Conservation (phyloP, 2,113 vertebrate genomes). For the Pandion haliaetus region DNA sequence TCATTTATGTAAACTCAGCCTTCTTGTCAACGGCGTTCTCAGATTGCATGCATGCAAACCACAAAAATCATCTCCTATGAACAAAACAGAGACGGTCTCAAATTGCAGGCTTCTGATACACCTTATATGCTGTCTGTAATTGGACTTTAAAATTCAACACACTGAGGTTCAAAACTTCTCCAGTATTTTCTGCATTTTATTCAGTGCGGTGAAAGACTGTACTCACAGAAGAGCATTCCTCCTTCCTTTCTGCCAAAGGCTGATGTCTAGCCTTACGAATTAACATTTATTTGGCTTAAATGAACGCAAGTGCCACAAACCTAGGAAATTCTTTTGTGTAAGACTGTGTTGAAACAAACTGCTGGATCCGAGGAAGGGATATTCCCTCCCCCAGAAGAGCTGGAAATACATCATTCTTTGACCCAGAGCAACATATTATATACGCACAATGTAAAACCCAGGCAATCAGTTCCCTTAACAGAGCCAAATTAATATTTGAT, state of each 20-base stretch:
- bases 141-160: constrained; percentile 65
- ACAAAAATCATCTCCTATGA: constrained; percentile 82
- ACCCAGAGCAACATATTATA: constrained; percentile 13
- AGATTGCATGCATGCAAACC: constrained; percentile 77
- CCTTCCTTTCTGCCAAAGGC: background rate
- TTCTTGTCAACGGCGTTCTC: constrained; percentile 81
- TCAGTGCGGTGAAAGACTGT: background rate
- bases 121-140: constrained; percentile 64
- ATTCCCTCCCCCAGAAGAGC: background rate
- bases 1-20: constrained; percentile 86
- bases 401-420: constrained; percentile 2
- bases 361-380: background rate
- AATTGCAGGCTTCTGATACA: constrained; percentile 66
- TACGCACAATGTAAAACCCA: background rate
- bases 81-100: constrained; percentile 77
- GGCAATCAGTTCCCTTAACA: constrained; percentile 41
- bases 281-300: constrained; percentile 20
- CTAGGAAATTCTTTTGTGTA: background rate
- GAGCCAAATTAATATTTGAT: constrained; percentile 58
- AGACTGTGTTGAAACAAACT: background rate
- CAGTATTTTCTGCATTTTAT: constrained; percentile 16
- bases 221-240: background rate
- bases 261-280: background rate
- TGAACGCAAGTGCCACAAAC: background rate
- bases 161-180: constrained; percentile 65